Evolutionary conservation across 2,888 invertebrate species (phyloP), one percentile per base, ranked within the genome.

Genomic region (Megamerina dolium): DNA sequence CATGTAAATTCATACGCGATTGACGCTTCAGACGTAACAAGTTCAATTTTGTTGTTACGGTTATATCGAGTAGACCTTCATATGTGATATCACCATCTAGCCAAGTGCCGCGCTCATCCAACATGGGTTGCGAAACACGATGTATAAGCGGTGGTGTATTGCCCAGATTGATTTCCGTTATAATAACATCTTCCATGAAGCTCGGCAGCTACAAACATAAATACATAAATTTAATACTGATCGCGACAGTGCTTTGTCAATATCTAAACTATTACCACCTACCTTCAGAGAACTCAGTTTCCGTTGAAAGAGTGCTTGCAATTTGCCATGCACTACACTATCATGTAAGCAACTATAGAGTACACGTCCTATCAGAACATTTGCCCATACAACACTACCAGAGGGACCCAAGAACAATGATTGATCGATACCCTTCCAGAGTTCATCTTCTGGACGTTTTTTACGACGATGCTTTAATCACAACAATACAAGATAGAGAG

Each of bases 61-160:
- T 86, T 73, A 91, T 81, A 18, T 82, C 78, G 37, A 86, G 75
- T 36, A 77, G 73, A 12, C 89, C 88, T 50, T 81, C 80, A 60
- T 89, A 89, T 8, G 78, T 78, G 12, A 90, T 66, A 56, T 89
- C 85, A 31, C 90, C 72, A 64, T 92, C 88, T 2, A 89, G 72
- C 90, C 91, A 93, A 13, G 88, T 70, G 3, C 92, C 92, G 58
- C 83, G 78, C 46, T 85, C 82, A 63, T 91, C 85, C 29, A 87
- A 61, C 33, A 77, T 71, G 0, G 90, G 89, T 48, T 77, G 75
- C 5, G 77, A 76, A 14, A 78, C 74, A 42, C 77, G 76, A 50
- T 78, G 77, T 45, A 85, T 76, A 13, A 78, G 61, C 3, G 85
- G 80, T 6, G 83, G 75, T 1, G 77, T 76, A 41, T 73, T 68